Evolutionary conservation across 2,888 invertebrate species (phyloP).

Genomic region (Galerucella calmariensis): DNA sequence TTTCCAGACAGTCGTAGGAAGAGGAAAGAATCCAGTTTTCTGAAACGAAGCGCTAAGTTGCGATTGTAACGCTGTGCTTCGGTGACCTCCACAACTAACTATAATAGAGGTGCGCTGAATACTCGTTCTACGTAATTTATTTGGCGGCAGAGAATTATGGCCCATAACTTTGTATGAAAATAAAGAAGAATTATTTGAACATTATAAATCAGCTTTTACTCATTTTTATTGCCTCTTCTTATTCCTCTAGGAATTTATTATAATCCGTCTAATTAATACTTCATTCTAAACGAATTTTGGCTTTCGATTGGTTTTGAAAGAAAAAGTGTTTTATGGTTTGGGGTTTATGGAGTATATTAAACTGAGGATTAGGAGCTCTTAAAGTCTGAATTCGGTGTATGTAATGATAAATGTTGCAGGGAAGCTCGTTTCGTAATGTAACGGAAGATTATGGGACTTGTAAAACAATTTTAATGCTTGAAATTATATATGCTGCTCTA

Average conservation of each 20-base stretch:
- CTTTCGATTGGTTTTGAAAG: constrained; percentile 24
- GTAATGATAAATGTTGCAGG: neutral
- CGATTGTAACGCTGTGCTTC: constrained; percentile 39
- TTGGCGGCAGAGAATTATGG: constrained; percentile 66
- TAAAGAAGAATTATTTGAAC: constrained; percentile 67
- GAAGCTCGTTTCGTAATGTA: neutral
- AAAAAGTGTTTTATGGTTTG: constrained; percentile 17
- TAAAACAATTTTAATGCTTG: neutral
- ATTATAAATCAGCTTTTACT: constrained; percentile 65
- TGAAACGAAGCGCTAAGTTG: constrained; percentile 25
- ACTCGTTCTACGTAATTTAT: constrained; percentile 65
- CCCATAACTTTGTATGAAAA: constrained; percentile 67
- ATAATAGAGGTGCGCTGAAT: constrained; percentile 66
- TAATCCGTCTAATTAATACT: constrained; percentile 31
- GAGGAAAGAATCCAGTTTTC: constrained; percentile 24
- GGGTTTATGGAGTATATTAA: neutral
- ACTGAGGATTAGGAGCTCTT: neutral
- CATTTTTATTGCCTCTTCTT: constrained; percentile 61
- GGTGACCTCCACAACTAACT: constrained; percentile 64
- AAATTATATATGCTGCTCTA: neutral
- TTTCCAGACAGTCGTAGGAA: constrained; percentile 20
- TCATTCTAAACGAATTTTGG: constrained; percentile 22
- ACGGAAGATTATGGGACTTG: neutral
- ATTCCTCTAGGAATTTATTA: constrained; percentile 55
- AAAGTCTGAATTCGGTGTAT: neutral